phyloP scores from a whole-genome alignment of 2,113 vertebrate species.

The Penelope pileata region DNA sequence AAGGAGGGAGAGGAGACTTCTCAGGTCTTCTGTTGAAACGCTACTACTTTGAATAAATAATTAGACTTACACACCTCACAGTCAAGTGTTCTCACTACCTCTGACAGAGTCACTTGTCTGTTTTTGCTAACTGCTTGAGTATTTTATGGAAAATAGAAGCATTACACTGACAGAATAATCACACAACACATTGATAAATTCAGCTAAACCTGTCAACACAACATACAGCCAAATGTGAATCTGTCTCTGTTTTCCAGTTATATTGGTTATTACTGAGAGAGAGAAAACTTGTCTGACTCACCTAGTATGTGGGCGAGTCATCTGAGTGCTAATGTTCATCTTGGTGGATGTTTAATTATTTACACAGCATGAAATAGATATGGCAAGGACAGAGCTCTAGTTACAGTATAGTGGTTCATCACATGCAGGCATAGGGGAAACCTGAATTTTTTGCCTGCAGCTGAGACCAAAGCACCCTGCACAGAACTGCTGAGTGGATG shows the following conservation, averaged over 20 bases:
- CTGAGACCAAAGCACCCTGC: background rate
- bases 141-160: background rate
- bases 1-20: background rate
- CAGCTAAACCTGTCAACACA: accelerated
- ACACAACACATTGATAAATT: accelerated
- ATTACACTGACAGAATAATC: background rate
- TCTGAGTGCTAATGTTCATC: background rate
- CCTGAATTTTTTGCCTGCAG: background rate
- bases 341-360: background rate
- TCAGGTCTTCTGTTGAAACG: background rate
- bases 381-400: background rate
- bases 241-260: background rate
- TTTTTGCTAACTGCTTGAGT: background rate
- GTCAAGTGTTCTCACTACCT: background rate
- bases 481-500: background rate
- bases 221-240: accelerated
- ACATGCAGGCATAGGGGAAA: background rate
- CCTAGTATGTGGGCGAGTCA: background rate
- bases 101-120: background rate
- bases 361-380: background rate
- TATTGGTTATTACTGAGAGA: background rate
- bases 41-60: conserved; percentile 10
- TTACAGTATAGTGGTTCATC: background rate
- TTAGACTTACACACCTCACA: conserved; percentile 25
- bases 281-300: background rate